These are phyloP conservation scores for Budorcas taxicolor DNA, from an alignment of 2,113 vertebrate genomes.

Conservation along the genomic window DNA sequence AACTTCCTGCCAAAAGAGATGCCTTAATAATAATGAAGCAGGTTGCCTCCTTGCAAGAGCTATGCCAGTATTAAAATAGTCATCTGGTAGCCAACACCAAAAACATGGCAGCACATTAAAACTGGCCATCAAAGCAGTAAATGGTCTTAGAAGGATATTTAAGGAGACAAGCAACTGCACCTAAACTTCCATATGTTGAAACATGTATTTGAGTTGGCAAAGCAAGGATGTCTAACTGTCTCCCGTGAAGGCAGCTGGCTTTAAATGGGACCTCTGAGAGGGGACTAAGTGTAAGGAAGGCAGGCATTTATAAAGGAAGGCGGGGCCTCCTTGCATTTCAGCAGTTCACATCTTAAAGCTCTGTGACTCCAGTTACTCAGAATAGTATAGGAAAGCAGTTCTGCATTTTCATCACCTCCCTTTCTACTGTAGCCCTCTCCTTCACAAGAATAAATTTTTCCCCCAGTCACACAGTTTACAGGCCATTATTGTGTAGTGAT, in stretches of 20 bases:
- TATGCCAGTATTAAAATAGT: slow-evolving; percentile 62
- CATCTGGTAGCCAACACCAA: slow-evolving; percentile 5
- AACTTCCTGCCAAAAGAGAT: slow-evolving; percentile 57
- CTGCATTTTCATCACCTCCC: background rate
- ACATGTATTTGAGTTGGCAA: slow-evolving; percentile 8
- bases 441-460: background rate
- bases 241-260: background rate
- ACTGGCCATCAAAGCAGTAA: slow-evolving; percentile 37
- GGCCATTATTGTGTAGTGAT: background rate
- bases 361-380: background rate
- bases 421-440: background rate
- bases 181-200: slow-evolving; percentile 49
- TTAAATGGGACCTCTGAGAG: background rate
- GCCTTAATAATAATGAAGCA: slow-evolving; percentile 69
- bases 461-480: background rate
- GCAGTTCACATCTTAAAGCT: slow-evolving; percentile 1
- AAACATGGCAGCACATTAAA: slow-evolving; percentile 63
- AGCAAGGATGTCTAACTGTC: slow-evolving; percentile 23
- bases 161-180: slow-evolving; percentile 34
- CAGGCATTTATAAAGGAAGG: background rate
- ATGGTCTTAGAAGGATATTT: slow-evolving; percentile 55
- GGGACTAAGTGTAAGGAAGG: background rate
- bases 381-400: background rate
- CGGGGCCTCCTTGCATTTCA: slow-evolving; percentile 14
- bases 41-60: slow-evolving; percentile 48